Conservation (phyloP, 2,113 vertebrate species). For the Corythaeola cristata region DNA sequence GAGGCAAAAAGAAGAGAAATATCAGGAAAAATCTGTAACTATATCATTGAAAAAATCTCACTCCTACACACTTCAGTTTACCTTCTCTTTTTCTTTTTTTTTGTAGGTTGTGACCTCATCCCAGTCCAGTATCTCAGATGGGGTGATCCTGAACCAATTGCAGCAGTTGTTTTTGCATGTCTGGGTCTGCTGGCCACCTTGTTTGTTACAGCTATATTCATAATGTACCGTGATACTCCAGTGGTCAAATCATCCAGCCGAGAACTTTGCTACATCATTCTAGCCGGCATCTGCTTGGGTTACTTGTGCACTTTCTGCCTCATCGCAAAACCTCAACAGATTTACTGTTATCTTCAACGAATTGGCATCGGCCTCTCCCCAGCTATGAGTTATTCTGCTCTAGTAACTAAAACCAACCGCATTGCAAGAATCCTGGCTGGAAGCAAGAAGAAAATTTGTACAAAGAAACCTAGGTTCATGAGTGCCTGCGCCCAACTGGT, state of each 20-base stretch:
- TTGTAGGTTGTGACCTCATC: conserved; percentile 89
- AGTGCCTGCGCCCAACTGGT: conserved; percentile 96
- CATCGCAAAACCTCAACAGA: conserved; percentile 90
- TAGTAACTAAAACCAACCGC: conserved; percentile 98
- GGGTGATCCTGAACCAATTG: conserved; percentile 97
- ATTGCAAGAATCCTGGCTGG: conserved; percentile 97
- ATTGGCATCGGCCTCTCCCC: conserved; percentile 95
- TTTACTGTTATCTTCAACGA: conserved; percentile 94
- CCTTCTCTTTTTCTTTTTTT: not conserved
- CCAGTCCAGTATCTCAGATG: conserved; percentile 94
- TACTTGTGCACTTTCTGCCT: conserved; percentile 97
- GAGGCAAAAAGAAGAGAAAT: not conserved
- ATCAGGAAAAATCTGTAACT: not conserved
- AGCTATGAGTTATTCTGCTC: conserved; percentile 97
- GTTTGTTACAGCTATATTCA: conserved; percentile 92
- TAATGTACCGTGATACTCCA: conserved; percentile 93
- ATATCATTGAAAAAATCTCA: not conserved
- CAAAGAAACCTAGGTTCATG: conserved; percentile 98
- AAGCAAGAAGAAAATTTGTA: conserved; percentile 99
- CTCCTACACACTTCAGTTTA: not conserved
- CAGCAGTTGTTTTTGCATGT: conserved; percentile 95
- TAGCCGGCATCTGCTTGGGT: conserved; percentile 95
- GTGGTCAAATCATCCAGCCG: conserved; percentile 98
- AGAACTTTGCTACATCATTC: conserved; percentile 97
- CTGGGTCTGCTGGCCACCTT: conserved; percentile 91